Percentiles rank a stretch among this genome's conserved stretches.
phyloP scores from a whole-genome alignment of 2,888 invertebrate genomes.

The Luperina testacea region DNA sequence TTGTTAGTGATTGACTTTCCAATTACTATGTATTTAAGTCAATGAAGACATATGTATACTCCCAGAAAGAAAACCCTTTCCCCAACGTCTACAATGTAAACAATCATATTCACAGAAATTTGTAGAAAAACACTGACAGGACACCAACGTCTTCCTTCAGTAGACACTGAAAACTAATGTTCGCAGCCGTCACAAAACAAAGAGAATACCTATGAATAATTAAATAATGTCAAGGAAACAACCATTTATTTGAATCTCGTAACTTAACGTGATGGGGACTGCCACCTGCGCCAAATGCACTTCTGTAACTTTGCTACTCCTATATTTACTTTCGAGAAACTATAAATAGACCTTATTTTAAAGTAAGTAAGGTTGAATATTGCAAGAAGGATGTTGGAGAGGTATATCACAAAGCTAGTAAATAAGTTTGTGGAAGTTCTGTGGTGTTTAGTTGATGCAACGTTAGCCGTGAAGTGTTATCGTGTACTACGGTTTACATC shows the following conservation, averaged over 20 bases:
- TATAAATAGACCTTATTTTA: not conserved
- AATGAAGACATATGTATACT: not conserved
- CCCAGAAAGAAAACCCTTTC: not conserved
- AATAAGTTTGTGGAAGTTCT: conserved; percentile 48
- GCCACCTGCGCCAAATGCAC: conserved; percentile 83
- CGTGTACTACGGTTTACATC: conserved; percentile 44
- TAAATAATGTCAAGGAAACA: conserved; percentile 72
- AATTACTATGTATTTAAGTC: not conserved
- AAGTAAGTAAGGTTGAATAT: conserved; percentile 24
- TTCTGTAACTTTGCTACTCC: conserved; percentile 37
- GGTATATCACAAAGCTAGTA: conserved; percentile 29
- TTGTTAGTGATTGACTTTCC: not conserved
- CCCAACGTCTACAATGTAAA: not conserved
- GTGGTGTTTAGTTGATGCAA: conserved; percentile 57
- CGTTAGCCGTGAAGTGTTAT: conserved; percentile 53
- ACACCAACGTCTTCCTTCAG: not conserved
- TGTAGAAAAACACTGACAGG: not conserved
- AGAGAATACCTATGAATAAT: conserved; percentile 74
- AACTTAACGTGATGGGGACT: conserved; percentile 68
- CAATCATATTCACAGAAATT: not conserved
- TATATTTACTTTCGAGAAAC: not conserved
- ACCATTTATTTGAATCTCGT: conserved; percentile 72
- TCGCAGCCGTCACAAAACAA: conserved; percentile 38
- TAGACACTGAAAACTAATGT: not conserved
- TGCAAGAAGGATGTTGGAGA: not conserved